A percentile compares a stretch with the other conserved stretches of the same genome.
These are phyloP conservation scores for Andricus quercusramuli DNA, from an alignment of 2,888 invertebrate species.

Conservation along the genomic window DNA sequence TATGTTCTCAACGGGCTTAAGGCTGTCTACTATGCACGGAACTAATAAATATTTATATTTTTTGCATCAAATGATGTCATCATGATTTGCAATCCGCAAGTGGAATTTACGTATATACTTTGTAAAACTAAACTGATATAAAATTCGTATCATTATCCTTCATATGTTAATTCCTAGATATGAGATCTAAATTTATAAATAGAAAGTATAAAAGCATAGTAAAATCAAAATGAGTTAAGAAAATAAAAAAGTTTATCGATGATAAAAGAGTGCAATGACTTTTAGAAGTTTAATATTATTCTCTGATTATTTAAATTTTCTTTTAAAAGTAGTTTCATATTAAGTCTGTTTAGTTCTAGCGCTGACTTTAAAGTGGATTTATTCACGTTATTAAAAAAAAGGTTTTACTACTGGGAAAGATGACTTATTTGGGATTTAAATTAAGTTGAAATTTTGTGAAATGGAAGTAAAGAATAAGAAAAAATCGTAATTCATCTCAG, in stretches of 20 bases:
- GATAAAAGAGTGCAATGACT: too few species aligned
- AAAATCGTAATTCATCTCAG: too few species aligned
- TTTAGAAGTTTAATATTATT: not conserved
- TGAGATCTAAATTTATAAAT: not conserved
- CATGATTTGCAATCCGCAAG: not conserved
- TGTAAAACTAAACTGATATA: not conserved
- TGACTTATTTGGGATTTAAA: too few species aligned
- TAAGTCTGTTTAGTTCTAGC: too few species aligned
- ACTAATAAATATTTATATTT: constrained; percentile 15
- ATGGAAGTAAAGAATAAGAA: too few species aligned
- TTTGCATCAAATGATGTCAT: not conserved
- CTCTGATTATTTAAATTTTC: not conserved
- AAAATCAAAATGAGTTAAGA: not conserved
- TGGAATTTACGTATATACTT: not conserved
- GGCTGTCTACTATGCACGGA: not conserved
- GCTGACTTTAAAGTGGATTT: too few species aligned
- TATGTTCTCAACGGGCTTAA: not conserved
- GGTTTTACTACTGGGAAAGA: too few species aligned
- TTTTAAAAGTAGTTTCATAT: not conserved
- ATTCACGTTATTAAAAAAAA: too few species aligned
- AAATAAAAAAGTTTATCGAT: not conserved
- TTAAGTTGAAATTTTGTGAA: too few species aligned
- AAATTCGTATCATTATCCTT: not conserved
- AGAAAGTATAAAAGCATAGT: not conserved
- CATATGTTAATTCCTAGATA: not conserved